phyloP scores from a whole-genome alignment of 2,113 vertebrate genomes.

The Rhinolophus sinicus region DNA sequence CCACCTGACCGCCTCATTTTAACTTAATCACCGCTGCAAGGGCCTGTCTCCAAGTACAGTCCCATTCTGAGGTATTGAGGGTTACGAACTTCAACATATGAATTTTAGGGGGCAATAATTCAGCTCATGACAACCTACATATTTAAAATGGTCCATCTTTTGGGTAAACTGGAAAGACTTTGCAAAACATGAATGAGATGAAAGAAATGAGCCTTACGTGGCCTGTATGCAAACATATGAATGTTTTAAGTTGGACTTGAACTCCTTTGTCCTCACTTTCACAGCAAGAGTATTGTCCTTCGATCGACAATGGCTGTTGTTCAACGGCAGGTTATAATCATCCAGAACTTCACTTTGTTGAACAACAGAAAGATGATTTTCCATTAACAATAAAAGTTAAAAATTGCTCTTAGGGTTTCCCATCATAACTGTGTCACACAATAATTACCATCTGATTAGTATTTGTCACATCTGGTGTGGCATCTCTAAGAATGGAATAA shows the following conservation, averaged over 20 bases:
- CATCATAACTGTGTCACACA: not conserved
- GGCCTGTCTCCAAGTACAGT: no score
- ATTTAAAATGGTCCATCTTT: not conserved
- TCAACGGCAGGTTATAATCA: not conserved
- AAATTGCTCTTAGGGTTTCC: not conserved
- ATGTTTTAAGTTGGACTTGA: not conserved
- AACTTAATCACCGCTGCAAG: no score
- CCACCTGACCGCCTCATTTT: no score
- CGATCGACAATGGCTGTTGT: not conserved
- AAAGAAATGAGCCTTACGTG: not conserved
- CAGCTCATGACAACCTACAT: not conserved
- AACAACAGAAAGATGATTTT: constrained; percentile 1
- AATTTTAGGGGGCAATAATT: not conserved
- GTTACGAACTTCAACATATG: not conserved
- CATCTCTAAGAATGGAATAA: not conserved
- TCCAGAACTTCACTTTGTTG: not conserved
- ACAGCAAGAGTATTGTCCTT: not conserved
- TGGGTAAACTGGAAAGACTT: not conserved
- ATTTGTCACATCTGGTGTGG: not conserved
- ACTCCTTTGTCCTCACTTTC: not conserved
- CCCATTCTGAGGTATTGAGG: not conserved
- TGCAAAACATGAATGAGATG: not conserved
- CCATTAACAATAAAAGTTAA: not conserved
- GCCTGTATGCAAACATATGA: not conserved
- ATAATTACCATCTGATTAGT: not conserved